phyloP scores from a whole-genome alignment of 2,888 invertebrate species.

The Melanchra persicariae region DNA sequence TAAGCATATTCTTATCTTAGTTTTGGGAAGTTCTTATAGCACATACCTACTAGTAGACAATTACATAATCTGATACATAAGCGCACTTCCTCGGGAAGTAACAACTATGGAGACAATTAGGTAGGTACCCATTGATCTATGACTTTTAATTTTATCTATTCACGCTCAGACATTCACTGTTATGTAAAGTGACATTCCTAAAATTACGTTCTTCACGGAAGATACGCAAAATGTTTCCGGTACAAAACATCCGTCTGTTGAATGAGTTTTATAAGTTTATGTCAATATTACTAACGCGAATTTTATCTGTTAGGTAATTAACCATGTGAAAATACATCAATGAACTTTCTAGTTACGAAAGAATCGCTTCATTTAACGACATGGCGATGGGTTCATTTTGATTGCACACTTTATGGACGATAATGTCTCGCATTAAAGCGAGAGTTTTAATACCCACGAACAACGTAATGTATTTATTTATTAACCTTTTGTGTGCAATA shows the following conservation, averaged over 20 bases:
- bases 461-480: conserved; percentile 39
- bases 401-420: conserved; percentile 73
- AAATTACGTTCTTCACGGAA: conserved; percentile 72
- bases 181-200: conserved; percentile 74
- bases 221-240: conserved; percentile 72
- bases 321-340: conserved; percentile 63
- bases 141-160: conserved; percentile 68
- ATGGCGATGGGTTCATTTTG: conserved; percentile 80
- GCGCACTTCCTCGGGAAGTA: conserved; percentile 67
- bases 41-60: conserved; percentile 48
- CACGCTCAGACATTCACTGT: conserved; percentile 71
- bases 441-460: conserved; percentile 70
- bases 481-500: conserved; percentile 38
- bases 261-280: conserved; percentile 45
- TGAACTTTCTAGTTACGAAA: conserved; percentile 88
- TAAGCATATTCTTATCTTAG: conserved; percentile 55
- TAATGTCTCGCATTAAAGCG: conserved; percentile 78
- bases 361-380: conserved; percentile 83
- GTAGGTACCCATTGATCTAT: conserved; percentile 60
- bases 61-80: conserved; percentile 73
- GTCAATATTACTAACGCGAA: conserved; percentile 59
- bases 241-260: conserved; percentile 34
- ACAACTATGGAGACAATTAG: conserved; percentile 58
- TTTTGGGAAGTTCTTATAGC: conserved; percentile 54
- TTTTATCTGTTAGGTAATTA: conserved; percentile 58